Conservation (phyloP, 2,113 vertebrate genomes). For the Phalacrocorax aristotelis region DNA sequence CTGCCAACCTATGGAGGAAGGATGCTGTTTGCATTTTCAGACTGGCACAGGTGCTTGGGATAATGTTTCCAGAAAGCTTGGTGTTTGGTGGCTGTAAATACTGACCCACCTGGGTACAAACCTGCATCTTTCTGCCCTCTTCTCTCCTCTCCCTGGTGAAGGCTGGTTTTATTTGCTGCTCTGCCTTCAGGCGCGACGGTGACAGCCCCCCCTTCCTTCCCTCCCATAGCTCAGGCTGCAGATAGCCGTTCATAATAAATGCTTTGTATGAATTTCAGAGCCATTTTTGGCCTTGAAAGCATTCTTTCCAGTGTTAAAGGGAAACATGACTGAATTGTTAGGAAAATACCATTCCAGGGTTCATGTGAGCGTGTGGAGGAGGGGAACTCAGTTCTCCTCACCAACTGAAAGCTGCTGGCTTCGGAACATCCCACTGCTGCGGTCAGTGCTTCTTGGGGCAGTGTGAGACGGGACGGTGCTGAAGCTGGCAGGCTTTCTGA, state of each 20-base stretch:
- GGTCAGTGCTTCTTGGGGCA: rapidly evolving
- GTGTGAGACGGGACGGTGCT: rapidly evolving
- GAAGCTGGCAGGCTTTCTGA: neutral
- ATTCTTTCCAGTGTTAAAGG: neutral
- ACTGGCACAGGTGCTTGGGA: neutral
- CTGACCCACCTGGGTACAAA: neutral
- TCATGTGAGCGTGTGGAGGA: neutral
- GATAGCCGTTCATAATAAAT: neutral
- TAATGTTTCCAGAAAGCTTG: neutral
- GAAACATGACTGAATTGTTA: neutral
- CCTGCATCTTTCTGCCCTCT: neutral
- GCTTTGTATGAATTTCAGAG: neutral
- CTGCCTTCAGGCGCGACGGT: neutral
- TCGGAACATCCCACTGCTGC: neutral
- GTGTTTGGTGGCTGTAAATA: neutral
- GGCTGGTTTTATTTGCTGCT: neutral
- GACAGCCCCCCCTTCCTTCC: neutral
- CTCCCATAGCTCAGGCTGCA: neutral
- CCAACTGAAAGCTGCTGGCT: neutral
- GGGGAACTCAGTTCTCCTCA: neutral
- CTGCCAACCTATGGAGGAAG: neutral
- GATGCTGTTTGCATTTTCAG: rapidly evolving
- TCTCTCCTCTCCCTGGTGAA: neutral
- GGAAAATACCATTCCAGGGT: neutral
- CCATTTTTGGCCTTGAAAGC: neutral